These are phyloP conservation scores for Helarctos malayanus DNA, from an alignment of 2,797 vertebrate species.

Conservation along the genomic window DNA sequence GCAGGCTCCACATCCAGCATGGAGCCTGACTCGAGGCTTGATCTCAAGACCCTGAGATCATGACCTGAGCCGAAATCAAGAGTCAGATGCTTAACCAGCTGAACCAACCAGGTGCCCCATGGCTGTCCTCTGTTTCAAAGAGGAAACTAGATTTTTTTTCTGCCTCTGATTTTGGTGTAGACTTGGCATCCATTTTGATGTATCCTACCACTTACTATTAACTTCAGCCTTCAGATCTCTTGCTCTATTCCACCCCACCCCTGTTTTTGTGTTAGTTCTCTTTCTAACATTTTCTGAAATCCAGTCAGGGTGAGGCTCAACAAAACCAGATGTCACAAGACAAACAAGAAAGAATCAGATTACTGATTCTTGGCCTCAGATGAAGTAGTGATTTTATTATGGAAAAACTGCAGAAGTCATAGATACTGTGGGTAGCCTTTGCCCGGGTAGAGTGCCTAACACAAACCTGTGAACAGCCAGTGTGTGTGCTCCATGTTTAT, in stretches of 20 bases:
- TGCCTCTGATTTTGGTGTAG: background rate
- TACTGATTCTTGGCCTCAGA: background rate
- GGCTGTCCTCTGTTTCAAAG: background rate
- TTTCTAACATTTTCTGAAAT: constrained; percentile 3
- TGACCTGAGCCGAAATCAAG: background rate
- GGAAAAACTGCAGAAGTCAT: background rate
- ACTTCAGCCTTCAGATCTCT: background rate
- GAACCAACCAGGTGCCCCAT: background rate
- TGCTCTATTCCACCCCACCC: background rate
- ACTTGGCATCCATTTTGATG: background rate
- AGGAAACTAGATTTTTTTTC: background rate
- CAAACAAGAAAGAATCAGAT: background rate
- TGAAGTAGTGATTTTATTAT: background rate
- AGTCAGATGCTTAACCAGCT: background rate
- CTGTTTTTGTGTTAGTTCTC: background rate
- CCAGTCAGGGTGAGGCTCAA: background rate
- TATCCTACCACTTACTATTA: background rate
- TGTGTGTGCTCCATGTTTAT: background rate
- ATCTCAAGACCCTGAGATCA: background rate
- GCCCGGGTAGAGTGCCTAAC: background rate
- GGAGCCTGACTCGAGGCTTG: background rate
- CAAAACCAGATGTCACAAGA: background rate
- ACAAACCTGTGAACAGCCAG: background rate
- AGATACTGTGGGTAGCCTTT: background rate
- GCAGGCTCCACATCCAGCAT: background rate